phyloP scores from a whole-genome alignment of 2,888 invertebrate species.

The Diplolepis rosae region DNA sequence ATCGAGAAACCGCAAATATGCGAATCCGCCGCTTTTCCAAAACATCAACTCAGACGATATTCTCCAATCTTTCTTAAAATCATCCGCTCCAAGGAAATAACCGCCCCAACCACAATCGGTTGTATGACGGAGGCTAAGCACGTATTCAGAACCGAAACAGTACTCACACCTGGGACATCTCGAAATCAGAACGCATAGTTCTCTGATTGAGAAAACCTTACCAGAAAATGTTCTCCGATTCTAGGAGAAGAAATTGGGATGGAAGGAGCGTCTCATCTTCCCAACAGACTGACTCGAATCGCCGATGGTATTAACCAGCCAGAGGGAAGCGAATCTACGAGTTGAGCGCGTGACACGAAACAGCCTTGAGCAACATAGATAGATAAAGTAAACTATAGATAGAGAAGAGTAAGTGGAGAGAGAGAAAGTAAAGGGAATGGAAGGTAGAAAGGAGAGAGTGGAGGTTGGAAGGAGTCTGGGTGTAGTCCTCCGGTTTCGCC shows the following conservation, averaged over 20 bases:
- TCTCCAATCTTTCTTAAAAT: constrained; percentile 32
- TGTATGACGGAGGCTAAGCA: constrained; percentile 16
- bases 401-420: neutral
- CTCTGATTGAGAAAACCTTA: constrained; percentile 11
- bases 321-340: constrained; percentile 5
- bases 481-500: constrained; percentile 52
- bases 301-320: constrained; percentile 14
- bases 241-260: neutral
- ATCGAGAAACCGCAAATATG: constrained; percentile 47
- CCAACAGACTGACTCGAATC: constrained; percentile 8
- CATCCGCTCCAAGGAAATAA: neutral
- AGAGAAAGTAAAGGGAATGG: neutral
- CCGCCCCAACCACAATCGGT: constrained; percentile 1
- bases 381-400: neutral
- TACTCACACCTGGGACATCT: constrained; percentile 25
- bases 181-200: constrained; percentile 29
- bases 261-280: constrained; percentile 22
- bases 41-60: constrained; percentile 22
- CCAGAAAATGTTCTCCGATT: neutral
- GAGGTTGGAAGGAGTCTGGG: constrained; percentile 37
- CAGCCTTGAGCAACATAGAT: neutral
- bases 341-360: constrained; percentile 24
- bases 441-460: constrained; percentile 14
- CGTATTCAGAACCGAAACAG: constrained; percentile 11
- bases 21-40: constrained; percentile 32